Base-by-base conservation (phyloP, 2,888 invertebrate species). In the Chydorus sphaericus region DNA sequence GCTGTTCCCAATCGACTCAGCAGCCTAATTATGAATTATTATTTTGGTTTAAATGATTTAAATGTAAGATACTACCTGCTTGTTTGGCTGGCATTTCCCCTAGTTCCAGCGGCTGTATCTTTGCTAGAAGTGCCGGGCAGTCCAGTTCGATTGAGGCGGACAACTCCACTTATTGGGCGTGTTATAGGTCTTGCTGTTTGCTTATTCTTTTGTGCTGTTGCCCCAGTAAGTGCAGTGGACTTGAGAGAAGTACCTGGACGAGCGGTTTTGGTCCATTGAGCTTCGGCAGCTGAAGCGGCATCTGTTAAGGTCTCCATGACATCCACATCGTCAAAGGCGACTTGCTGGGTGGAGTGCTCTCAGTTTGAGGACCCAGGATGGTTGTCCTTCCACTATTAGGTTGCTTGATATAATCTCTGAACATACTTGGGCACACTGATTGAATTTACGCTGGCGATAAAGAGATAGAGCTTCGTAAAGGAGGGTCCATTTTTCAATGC, bases 351-450 rank as follows among this genome's bases (percentile, higher is more conserved):
- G 67, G 91, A 75, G 33, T n/a, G 89, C 85, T 59, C 73, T 65
- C 81, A 96, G 90, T 75, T 94, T 93, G 66, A 98, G 76, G 62
- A 86, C 81, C 93, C 97, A 93, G 48, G 86, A 83, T 59, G 92
- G 85, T 75, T 82, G 85, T 69, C 85, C 86, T 59, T 83, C 74
- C 1, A n/a, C n/a, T n/a, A n/a, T n/a, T n/a, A 85, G 83, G 68
- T 83, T 85, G 63, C 81, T 83, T 65, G 83, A 80, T 58, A 96
- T 73, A 50, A 90, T 75, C 59, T 78, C 75, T 51, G 84, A 81
- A 71, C 94, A 94, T 63, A 85, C 73, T 63, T 83, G 80, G 20
- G 84, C 77, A 70, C 93, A 93, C 70, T 86, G 82, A 64, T 91
- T 87, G 69, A 84, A 93, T 68, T 87, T 84, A 68, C 85, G 67